A percentile compares a stretch with the other conserved stretches of the same genome.
phyloP scores from a whole-genome alignment of 2,888 invertebrate species.

The Helobdella robusta region DNA sequence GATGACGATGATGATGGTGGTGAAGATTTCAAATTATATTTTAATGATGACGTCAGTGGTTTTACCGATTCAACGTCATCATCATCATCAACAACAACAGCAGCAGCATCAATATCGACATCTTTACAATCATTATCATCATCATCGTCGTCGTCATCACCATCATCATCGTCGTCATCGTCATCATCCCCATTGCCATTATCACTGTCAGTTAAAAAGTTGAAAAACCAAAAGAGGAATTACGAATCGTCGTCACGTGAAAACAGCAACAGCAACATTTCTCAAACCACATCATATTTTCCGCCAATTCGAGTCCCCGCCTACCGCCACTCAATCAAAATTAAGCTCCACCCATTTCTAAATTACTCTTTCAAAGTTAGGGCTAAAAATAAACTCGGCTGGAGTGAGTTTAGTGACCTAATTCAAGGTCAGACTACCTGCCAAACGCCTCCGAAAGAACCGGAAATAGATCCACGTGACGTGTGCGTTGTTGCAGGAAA shows the following conservation, averaged over 20 bases:
- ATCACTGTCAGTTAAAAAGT: too few species aligned
- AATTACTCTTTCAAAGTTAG: slow-evolving; percentile 20
- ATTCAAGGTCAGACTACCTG: not conserved
- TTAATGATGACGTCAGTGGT: not conserved
- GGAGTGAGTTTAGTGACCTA: not conserved
- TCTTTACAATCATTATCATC: too few species aligned
- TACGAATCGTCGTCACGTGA: too few species aligned
- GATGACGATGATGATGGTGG: not conserved
- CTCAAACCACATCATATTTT: not conserved
- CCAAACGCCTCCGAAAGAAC: not conserved
- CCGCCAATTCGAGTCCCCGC: slow-evolving; percentile 4
- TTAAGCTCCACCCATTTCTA: slow-evolving; percentile 14
- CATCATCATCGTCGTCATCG: slow-evolving; percentile 2
- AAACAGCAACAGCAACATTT: not conserved
- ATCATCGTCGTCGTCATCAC: not conserved
- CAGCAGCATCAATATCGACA: too few species aligned
- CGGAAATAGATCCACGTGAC: not conserved
- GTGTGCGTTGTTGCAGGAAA: not conserved
- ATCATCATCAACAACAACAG: too few species aligned
- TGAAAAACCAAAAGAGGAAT: too few species aligned
- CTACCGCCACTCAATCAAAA: slow-evolving; percentile 13
- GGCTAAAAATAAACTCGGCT: slow-evolving; percentile 10
- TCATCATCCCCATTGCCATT: too few species aligned
- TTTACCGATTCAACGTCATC: not conserved
- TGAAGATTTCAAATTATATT: not conserved